Base-by-base conservation (phyloP, 2,113 vertebrate species). In the Malurus elegans region DNA sequence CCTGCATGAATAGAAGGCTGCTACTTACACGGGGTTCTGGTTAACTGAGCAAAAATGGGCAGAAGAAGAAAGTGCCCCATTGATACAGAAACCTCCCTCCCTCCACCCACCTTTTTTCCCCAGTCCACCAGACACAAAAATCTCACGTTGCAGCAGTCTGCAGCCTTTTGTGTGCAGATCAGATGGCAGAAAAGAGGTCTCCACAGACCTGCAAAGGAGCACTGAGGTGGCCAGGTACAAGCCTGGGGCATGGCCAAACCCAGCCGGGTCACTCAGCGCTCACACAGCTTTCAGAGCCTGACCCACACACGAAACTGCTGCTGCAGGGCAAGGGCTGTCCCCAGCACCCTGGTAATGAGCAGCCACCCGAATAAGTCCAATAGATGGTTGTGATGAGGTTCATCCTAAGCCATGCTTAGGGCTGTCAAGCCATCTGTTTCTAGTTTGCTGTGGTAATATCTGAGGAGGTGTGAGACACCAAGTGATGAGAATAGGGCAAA, bases 271-370 rank as follows among this genome's bases (percentile, higher is more conserved):
- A 44, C 66, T 31, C 57, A 6, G 1, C 44, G 36, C 45, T 80
- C 4, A 6, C 32, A 40, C 0, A 1, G 51, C 14, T 79, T 28
- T 32, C 3, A 4, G 29, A 64, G 31, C 21, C 51, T n/a, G n/a
- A 57, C 26, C 6, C 21, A 9, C 8, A 6, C 6, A 7, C 1
- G 2, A 5, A 6, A 32, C 6, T 1, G 0, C 53, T 21, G 24
- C 47, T 66, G 56, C 36, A 66, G 29, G 48, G 19, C 25, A 40
- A 15, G 9, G 51, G 26, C 8, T 88, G 47, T 34, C n/a, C 58
- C 23, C 65, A 75, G 48, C 32, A 38, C 42, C n/a, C 75, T 40
- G 23, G 20, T 36, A 62, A 47, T 23, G 32, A 72, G 25, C 6
- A 85, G 62, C 13, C 64, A 31, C 8, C 8, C 71, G 31, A 66